Base-by-base conservation (phyloP, 2,888 invertebrate species). In the Drosophila histrio region DNA sequence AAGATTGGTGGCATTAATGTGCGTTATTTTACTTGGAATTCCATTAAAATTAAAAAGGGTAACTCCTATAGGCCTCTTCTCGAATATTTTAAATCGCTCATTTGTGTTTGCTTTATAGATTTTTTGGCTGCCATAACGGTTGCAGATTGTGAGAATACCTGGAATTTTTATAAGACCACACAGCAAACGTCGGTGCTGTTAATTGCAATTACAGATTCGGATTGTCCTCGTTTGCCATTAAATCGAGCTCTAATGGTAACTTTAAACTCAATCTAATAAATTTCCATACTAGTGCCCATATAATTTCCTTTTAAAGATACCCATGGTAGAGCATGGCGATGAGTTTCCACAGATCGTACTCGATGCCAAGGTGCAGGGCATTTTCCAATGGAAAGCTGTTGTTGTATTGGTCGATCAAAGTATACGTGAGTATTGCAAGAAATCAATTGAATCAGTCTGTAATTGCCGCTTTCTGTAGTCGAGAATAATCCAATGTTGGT, bases 291-390 rank as follows among this genome's bases (percentile, higher is more conserved):
- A 11, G 9, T 24, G 0, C 1, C 2, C 5, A 28, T 7, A 0
- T n/a, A 3, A 3, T 26, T 15, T 6, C 2, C 0, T 4, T 21
- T 58, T 11, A 6, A 24, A 92, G 92, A 89, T 93, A 54, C 96
- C 97, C 0, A 92, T 95, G 54, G 92, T 95, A n/a, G 92, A 93
- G 1, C 92, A 93, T 34, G 95, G 96, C 0, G 93, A 95, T 65
- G 97, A 97, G 90, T 90, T 97, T 64, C 94, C 97, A 0, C 97
- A 97, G 91, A 90, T 97, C 15, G 90, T 97, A 6, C 92, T 96
- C 1, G 97, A 97, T 90, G 92, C 96, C 60, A 93, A 96, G 79
- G 94, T 94, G 4, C 93, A 93, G 34, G 92, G 93, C 44, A 93
- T 94, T 0, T 93, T 96, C 6, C 92, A 94, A 39, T 97, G 96